A percentile compares a stretch with the other conserved stretches of the same genome.
phyloP scores from a whole-genome alignment of 2,888 invertebrate species.

The Sarcophaga variegata region DNA sequence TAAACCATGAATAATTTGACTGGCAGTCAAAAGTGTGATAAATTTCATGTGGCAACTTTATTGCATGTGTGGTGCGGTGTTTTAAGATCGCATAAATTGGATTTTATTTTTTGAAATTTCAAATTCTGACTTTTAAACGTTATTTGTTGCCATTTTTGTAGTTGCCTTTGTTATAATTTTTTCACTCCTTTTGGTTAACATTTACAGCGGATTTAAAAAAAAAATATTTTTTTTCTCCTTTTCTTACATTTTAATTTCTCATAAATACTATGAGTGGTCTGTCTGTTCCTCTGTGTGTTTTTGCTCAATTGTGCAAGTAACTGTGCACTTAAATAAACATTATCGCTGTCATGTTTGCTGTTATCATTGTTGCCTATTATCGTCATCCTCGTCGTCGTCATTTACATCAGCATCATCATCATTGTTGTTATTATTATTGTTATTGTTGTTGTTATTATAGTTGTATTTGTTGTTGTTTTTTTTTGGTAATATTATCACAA shows the following conservation, averaged over 20 bases:
- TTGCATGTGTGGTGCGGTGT: no score
- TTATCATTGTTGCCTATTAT: conserved; percentile 24
- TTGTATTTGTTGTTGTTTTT: background rate
- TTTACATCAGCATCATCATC: conserved; percentile 30
- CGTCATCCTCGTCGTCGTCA: no score
- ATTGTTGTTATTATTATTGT: conserved; percentile 45
- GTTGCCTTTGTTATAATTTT: no score
- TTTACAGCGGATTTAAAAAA: no score
- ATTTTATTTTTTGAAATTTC: no score
- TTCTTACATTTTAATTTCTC: background rate
- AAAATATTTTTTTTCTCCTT: background rate
- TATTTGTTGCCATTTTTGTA: no score
- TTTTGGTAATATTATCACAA: conserved; percentile 13
- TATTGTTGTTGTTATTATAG: conserved; percentile 25
- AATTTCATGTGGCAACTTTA: no score
- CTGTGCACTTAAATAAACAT: conserved; percentile 44
- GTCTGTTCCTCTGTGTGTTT: background rate
- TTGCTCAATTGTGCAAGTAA: conserved; percentile 22
- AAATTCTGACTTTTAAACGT: no score
- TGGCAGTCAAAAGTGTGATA: no score
- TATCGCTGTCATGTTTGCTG: conserved; percentile 26
- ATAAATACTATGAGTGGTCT: background rate
- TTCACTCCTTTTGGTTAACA: no score
- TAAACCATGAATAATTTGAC: no score
- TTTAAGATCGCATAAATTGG: no score